Conservation (phyloP, 2,113 vertebrate species). For the Neomonachus schauinslandi region DNA sequence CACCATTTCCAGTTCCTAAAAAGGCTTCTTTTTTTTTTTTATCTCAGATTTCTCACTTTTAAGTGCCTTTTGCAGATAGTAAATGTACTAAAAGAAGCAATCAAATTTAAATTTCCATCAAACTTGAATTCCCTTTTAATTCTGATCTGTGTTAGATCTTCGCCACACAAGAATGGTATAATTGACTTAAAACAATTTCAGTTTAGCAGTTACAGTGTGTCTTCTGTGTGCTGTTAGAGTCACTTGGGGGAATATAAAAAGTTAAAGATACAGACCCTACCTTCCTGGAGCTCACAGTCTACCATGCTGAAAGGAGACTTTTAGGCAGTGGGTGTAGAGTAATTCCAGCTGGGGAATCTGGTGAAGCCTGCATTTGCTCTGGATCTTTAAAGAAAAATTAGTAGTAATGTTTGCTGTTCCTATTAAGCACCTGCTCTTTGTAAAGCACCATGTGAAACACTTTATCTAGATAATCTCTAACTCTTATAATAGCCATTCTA, state of each 20-base stretch:
- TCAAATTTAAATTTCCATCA: slow-evolving; percentile 17
- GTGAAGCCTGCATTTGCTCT: not conserved
- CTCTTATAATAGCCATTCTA: not conserved
- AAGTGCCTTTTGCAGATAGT: not conserved
- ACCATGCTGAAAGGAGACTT: not conserved
- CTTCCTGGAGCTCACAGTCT: not conserved
- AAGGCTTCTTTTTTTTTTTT: not conserved
- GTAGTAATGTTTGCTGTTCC: not conserved
- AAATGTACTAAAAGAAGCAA: slow-evolving; percentile 28
- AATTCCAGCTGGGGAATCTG: not conserved
- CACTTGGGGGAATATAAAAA: not conserved
- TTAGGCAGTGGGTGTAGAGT: not conserved
- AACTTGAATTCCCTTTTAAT: slow-evolving; percentile 21
- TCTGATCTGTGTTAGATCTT: not conserved
- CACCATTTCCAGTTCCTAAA: not conserved
- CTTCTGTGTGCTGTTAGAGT: not conserved
- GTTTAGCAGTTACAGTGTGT: not conserved
- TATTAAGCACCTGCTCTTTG: not conserved
- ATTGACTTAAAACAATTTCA: not conserved
- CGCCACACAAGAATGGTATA: not conserved
- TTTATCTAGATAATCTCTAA: not conserved
- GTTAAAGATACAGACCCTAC: not conserved
- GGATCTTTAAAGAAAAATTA: slow-evolving; percentile 36
- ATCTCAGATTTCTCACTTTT: slow-evolving; percentile 36
- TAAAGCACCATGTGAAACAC: not conserved